Evolutionary conservation across 2,113 vertebrate species (phyloP).

Genomic region (Pogonocichla stellata): DNA sequence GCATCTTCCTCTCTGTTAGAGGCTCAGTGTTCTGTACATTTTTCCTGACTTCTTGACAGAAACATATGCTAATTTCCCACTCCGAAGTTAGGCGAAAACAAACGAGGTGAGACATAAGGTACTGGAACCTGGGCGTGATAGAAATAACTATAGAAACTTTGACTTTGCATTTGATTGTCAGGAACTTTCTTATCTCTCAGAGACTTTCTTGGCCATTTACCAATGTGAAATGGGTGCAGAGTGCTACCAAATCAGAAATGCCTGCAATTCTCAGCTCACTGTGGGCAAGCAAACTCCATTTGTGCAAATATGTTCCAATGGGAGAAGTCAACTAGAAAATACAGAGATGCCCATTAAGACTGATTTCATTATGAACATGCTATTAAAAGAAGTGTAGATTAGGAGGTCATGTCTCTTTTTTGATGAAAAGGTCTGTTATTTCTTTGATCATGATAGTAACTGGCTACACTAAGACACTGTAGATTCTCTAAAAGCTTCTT

Average conservation of each 20-base stretch:
- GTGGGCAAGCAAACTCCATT: neutral
- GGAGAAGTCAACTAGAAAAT: constrained; percentile 34
- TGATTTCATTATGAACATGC: constrained; percentile 7
- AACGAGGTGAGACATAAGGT: neutral
- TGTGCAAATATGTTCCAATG: neutral
- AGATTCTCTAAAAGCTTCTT: constrained; percentile 3
- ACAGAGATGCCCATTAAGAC: constrained; percentile 19
- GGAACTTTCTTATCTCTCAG: neutral
- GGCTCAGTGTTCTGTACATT: neutral
- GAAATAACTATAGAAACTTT: neutral
- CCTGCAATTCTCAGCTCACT: neutral
- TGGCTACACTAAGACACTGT: neutral
- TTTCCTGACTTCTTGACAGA: constrained; percentile 3
- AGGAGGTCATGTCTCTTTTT: constrained; percentile 1
- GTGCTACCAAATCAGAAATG: neutral
- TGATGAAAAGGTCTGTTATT: neutral
- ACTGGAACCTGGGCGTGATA: neutral
- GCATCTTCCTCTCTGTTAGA: neutral
- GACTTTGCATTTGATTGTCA: neutral
- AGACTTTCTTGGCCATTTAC: neutral
- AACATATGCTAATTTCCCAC: neutral
- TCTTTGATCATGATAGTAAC: constrained; percentile 34
- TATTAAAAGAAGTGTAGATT: constrained; percentile 36
- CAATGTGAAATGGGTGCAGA: neutral
- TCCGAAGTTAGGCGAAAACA: neutral